phyloP scores from a whole-genome alignment of 2,888 invertebrate species.

The Dynastes tityus region DNA sequence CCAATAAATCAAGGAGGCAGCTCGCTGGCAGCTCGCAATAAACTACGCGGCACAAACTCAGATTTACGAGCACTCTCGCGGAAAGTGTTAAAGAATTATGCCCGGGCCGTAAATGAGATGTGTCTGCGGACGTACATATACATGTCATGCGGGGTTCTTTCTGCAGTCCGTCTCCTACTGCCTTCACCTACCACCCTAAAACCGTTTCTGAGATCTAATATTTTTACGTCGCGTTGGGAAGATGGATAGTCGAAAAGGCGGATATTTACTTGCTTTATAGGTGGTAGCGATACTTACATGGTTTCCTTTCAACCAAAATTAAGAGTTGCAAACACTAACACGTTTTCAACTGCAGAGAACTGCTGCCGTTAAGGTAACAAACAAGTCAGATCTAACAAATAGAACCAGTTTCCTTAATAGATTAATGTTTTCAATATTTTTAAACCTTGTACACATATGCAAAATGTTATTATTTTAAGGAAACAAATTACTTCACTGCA shows the following conservation, averaged over 20 bases:
- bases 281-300: background rate
- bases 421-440: too few relatives aligned
- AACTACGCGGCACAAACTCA: conserved; percentile 67
- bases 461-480: too few relatives aligned
- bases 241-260: background rate
- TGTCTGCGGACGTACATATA: conserved; percentile 70
- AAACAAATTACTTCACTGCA: too few relatives aligned
- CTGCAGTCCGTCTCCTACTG: background rate
- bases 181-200: conserved; percentile 16
- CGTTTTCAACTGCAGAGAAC: too few relatives aligned
- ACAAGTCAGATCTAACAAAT: too few relatives aligned
- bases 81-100: conserved; percentile 74
- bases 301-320: background rate
- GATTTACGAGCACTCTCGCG: conserved; percentile 68
- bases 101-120: conserved; percentile 73
- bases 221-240: background rate
- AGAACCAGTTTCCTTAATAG: too few relatives aligned
- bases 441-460: too few relatives aligned
- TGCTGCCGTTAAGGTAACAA: too few relatives aligned
- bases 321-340: too few relatives aligned
- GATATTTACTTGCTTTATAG: background rate
- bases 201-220: background rate
- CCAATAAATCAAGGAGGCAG: conserved; percentile 65
- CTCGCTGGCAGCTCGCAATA: conserved; percentile 63
- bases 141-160: conserved; percentile 67